phyloP scores from a whole-genome alignment of 2,113 vertebrate genomes.

The Syngnathus floridae region DNA sequence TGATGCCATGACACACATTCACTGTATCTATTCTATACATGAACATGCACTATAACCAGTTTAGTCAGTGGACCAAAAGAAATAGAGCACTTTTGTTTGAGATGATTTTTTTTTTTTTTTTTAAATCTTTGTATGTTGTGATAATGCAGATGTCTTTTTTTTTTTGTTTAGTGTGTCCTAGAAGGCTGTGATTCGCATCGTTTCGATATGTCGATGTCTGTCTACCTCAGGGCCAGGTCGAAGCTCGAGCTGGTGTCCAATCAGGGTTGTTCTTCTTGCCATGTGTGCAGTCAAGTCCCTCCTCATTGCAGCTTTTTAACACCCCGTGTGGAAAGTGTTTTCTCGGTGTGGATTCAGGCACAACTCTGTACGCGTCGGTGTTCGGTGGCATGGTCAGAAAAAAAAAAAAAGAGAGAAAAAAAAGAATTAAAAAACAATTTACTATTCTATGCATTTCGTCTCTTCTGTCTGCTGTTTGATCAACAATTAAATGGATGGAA shows the following conservation, averaged over 20 bases:
- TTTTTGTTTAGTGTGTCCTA: constrained; percentile 68
- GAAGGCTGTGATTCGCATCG: constrained; percentile 71
- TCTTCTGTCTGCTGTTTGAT: constrained; percentile 8
- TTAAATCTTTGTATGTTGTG: constrained; percentile 71
- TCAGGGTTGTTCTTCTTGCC: constrained; percentile 77
- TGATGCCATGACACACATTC: constrained; percentile 67
- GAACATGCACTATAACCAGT: constrained; percentile 69
- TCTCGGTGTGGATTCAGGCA: constrained; percentile 86
- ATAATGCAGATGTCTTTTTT: constrained; percentile 67
- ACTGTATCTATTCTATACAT: constrained; percentile 64
- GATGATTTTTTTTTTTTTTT: constrained; percentile 65
- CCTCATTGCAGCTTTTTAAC: constrained; percentile 74
- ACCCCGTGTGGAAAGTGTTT: constrained; percentile 71
- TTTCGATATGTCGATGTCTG: constrained; percentile 87
- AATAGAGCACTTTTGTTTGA: constrained; percentile 70
- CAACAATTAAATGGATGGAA: background rate
- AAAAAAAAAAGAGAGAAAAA: constrained; percentile 47
- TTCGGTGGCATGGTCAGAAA: constrained; percentile 82
- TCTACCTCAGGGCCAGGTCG: constrained; percentile 99
- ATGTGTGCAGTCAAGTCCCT: constrained; percentile 72
- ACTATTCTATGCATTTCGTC: constrained; percentile 78
- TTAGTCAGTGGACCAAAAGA: constrained; percentile 69
- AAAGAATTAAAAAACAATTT: constrained; percentile 63
- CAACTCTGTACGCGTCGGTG: constrained; percentile 90
- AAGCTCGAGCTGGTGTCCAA: constrained; percentile 88